Evolutionary conservation across 2,888 invertebrate species (phyloP).

Genomic region (Himalopsyche kuldschensis): DNA sequence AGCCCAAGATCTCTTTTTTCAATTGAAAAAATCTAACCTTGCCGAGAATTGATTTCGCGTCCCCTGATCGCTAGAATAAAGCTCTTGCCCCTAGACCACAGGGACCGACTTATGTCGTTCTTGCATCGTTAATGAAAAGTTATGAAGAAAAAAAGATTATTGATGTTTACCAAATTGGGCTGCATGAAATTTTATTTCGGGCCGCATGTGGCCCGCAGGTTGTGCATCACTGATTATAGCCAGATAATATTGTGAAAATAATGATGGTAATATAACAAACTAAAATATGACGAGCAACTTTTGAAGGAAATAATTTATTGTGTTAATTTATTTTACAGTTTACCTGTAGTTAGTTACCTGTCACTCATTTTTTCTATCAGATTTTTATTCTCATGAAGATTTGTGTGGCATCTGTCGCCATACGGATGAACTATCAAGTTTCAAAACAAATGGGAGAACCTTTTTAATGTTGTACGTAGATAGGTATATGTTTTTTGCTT

Average conservation of each 20-base stretch:
- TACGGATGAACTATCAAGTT: neutral
- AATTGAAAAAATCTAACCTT: too few species aligned
- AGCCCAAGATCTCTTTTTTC: too few species aligned
- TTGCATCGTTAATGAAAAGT: too few species aligned
- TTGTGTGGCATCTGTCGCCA: neutral
- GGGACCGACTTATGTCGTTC: too few species aligned
- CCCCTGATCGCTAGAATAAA: too few species aligned
- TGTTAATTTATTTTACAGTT: neutral
- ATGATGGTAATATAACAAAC: neutral
- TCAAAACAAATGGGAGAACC: neutral
- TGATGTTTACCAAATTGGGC: too few species aligned
- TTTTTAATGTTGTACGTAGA: neutral
- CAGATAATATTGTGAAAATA: neutral
- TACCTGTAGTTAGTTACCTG: neutral
- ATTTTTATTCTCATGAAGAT: neutral
- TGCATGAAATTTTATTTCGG: too few species aligned
- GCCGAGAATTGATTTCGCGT: too few species aligned
- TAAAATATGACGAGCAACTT: neutral
- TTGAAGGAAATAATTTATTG: neutral
- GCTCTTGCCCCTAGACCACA: too few species aligned
- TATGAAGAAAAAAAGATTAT: too few species aligned
- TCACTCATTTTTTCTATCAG: neutral
- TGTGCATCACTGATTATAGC: too few species aligned
- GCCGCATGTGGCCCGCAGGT: too few species aligned
- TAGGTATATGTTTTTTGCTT: neutral